A percentile compares a stretch with the other conserved stretches of the same genome.
Conservation (phyloP, 2,113 vertebrate genomes). For the Piliocolobus tephrosceles region DNA sequence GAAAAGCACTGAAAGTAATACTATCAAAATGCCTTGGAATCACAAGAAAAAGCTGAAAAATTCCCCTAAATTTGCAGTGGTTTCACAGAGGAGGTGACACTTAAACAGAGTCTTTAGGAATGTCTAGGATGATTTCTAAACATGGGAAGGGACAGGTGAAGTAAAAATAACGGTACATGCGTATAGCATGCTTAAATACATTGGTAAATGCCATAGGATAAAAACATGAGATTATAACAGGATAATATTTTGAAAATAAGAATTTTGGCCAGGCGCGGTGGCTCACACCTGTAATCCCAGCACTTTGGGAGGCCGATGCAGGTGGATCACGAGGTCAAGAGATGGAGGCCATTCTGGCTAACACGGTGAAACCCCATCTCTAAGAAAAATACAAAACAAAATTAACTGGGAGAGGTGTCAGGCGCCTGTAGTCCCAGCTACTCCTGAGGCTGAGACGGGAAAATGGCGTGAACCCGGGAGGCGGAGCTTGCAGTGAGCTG, state of each 20-base stretch:
- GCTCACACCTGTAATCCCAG: too few species aligned
- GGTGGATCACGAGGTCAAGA: too few species aligned
- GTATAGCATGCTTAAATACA: background rate
- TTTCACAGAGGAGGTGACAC: background rate
- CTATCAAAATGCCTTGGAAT: background rate
- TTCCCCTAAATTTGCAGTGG: background rate
- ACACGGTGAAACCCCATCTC: too few species aligned
- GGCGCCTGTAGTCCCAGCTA: too few species aligned
- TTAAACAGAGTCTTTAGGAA: background rate
- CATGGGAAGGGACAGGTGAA: background rate
- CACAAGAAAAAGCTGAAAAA: background rate
- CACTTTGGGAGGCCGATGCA: too few species aligned
- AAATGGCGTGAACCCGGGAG: too few species aligned
- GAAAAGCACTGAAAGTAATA: background rate
- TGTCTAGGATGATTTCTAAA: background rate
- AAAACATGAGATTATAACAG: background rate
- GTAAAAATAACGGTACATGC: background rate
- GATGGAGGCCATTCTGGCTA: too few species aligned
- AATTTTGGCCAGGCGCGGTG: rapidly evolving
- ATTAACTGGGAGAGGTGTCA: too few species aligned
- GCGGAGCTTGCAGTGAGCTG: too few species aligned
- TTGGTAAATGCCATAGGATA: background rate
- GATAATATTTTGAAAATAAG: too few species aligned
- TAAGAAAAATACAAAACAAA: too few species aligned
- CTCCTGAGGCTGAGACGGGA: too few species aligned